phyloP scores from a whole-genome alignment of 2,797 vertebrate genomes.

The Molossus molossus region DNA sequence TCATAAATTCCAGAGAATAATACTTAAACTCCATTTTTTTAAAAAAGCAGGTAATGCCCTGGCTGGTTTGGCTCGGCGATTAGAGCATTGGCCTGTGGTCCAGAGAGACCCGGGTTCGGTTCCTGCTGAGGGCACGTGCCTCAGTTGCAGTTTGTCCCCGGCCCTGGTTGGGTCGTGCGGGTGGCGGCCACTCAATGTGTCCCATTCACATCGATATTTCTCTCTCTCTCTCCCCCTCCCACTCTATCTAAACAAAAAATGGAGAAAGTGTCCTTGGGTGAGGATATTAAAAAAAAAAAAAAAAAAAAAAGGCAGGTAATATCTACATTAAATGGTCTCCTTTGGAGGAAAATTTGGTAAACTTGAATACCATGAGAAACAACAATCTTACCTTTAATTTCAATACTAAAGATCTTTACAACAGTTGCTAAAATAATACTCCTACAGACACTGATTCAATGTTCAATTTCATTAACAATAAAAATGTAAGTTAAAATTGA shows the following conservation, averaged over 20 bases:
- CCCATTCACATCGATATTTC: too few relatives aligned
- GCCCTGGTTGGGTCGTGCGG: too few relatives aligned
- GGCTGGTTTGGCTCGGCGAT: too few relatives aligned
- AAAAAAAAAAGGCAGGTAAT: not conserved
- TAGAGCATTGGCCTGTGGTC: too few relatives aligned
- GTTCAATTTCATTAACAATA: conserved; percentile 57
- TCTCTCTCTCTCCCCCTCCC: too few relatives aligned
- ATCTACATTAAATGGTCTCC: not conserved
- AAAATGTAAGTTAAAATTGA: conserved; percentile 39
- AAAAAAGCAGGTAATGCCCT: not conserved
- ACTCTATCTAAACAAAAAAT: too few relatives aligned
- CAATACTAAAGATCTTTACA: conserved; percentile 11
- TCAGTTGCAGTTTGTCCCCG: too few relatives aligned
- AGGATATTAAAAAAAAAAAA: too few relatives aligned
- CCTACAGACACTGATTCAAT: not conserved
- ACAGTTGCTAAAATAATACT: conserved; percentile 55
- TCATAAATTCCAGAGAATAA: not conserved
- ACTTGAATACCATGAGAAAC: not conserved
- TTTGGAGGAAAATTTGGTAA: conserved; percentile 34
- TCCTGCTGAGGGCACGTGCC: too few relatives aligned
- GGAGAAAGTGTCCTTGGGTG: too few relatives aligned
- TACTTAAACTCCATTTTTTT: not conserved
- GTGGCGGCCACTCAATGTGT: too few relatives aligned
- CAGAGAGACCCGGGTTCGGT: too few relatives aligned
- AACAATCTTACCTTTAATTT: conserved; percentile 50